Evolutionary conservation across 2,113 vertebrate species (phyloP).

Genomic region (Syrmaticus mikado): DNA sequence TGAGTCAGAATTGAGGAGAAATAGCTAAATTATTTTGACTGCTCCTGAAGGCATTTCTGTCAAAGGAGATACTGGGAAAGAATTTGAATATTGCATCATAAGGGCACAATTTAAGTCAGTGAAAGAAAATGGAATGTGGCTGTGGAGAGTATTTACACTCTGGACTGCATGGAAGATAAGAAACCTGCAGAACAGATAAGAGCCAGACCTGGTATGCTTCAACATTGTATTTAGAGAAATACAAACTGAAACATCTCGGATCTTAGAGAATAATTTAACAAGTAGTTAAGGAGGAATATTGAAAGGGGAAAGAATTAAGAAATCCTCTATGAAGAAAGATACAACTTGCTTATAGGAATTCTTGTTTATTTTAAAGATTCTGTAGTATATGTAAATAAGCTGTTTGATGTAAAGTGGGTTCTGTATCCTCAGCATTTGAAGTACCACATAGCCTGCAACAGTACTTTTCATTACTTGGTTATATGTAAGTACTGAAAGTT

Average conservation of each 20-base stretch:
- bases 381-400: neutral
- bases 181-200: neutral
- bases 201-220: neutral
- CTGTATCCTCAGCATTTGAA: neutral
- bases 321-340: neutral
- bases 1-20: slow-evolving; percentile 29
- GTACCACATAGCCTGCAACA: neutral
- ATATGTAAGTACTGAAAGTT: neutral
- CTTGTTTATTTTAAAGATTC: neutral
- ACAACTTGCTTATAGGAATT: neutral
- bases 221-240: neutral
- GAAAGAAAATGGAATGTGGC: neutral
- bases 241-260: neutral
- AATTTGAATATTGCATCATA: neutral
- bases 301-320: neutral
- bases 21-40: slow-evolving; percentile 4
- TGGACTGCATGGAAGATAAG: neutral
- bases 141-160: neutral
- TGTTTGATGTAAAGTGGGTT: neutral
- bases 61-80: neutral
- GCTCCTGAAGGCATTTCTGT: slow-evolving; percentile 25
- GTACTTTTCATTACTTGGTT: neutral
- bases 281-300: neutral
- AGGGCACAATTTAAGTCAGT: neutral
- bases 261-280: neutral